Base-by-base conservation (phyloP, 2,113 vertebrate species). In the Bagarius yarrelli region DNA sequence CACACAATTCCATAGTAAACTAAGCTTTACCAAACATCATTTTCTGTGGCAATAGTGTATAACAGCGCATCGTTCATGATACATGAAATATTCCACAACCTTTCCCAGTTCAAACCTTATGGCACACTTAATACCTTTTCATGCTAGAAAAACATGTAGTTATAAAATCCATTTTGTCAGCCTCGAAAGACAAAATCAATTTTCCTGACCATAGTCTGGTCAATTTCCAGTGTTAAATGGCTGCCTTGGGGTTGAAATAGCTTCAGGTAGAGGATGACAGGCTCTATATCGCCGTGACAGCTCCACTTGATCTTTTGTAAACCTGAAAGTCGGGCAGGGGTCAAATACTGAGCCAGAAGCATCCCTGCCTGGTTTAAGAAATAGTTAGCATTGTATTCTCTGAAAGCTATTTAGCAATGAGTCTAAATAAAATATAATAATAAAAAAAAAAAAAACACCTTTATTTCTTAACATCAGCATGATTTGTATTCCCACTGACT, bases 151-250 rank as follows among this genome's bases (percentile, higher is more conserved):
- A 44, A 30, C 59, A 52, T 52, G 60, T 52, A 53, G 60, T 52
- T 78, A 21, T 23, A 34, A 64, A 78, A 64, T 75, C 72, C 57
- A 75, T 75, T 70, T 69, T 81, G 30, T 81, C 63, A 63, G 27
- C 59, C 44, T 63, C 25, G 63, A 27, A 50, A 52, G 25, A 72
- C 56, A 78, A 78, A 70, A 78, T 78, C 47, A 66, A 53, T 59
- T 16, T 71, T 82, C 32, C 60, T 40, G 56, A 6, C 55, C 13
- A 18, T 8, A 60, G 36, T 40, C 44, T 32, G 21, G 56, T 61
- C 40, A 30, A 80, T 82, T 63, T 76, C 19, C 52, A 76, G 25
- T 27, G 18, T 34, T 74, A 67, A 14, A 34, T 60, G 56, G 59
- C 40, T 70, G 77, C 25, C 64, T 25, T 74, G 27, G 55, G 27